A percentile compares a stretch with the other conserved stretches of the same genome.
Evolutionary conservation across 2,797 vertebrate species (phyloP).

Genomic region (Darevskia nairensis): DNA sequence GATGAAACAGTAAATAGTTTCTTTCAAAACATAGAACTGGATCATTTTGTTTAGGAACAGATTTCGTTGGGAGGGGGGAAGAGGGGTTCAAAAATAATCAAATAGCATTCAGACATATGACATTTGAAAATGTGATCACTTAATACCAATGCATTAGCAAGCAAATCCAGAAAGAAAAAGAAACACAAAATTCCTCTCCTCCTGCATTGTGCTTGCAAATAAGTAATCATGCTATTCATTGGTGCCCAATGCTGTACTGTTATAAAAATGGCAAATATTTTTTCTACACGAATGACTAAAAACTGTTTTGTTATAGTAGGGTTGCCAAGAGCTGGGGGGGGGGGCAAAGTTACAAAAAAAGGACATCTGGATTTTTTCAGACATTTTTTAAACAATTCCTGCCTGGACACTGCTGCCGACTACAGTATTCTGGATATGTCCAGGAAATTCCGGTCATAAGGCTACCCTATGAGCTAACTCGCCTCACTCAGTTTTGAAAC

Average conservation of each 20-base stretch:
- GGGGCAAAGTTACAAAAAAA: no score
- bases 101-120: slow-evolving; percentile 74
- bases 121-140: slow-evolving; percentile 68
- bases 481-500: background rate
- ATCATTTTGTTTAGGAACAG: slow-evolving; percentile 78
- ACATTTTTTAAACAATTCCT: no score
- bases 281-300: background rate
- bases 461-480: background rate
- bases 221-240: slow-evolving; percentile 61
- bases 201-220: slow-evolving; percentile 50
- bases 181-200: slow-evolving; percentile 53
- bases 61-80: slow-evolving; percentile 73
- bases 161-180: slow-evolving; percentile 56
- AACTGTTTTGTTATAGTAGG: background rate
- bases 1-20: slow-evolving; percentile 71
- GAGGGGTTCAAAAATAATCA: slow-evolving; percentile 76
- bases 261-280: slow-evolving; percentile 50
- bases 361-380: no score
- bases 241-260: slow-evolving; percentile 61
- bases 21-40: slow-evolving; percentile 79
- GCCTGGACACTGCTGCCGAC: no score
- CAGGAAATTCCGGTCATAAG: no score
- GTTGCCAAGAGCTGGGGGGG: no score
- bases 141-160: slow-evolving; percentile 68
- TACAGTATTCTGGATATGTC: no score